phyloP scores from a whole-genome alignment of 2,888 invertebrate species.

The Dendrolimus pini region DNA sequence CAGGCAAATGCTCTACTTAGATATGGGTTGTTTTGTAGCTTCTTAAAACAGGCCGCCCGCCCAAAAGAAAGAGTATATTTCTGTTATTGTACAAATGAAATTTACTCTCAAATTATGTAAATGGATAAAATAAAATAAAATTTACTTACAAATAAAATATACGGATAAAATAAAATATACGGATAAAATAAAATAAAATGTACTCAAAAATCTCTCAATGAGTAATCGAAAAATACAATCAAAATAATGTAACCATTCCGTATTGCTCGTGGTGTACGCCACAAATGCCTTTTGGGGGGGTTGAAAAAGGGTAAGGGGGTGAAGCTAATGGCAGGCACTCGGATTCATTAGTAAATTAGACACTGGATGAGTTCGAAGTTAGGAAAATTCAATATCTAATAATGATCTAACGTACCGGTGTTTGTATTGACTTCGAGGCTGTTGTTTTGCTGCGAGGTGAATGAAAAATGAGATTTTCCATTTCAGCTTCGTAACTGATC shows the following conservation, averaged over 20 bases:
- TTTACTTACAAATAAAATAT: too few species aligned
- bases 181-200: too few species aligned
- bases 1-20: too few species aligned
- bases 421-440: neutral
- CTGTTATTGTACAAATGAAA: too few species aligned
- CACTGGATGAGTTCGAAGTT: conserved; percentile 77
- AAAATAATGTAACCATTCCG: neutral
- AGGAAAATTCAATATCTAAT: conserved; percentile 77
- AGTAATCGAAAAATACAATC: too few species aligned
- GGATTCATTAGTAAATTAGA: conserved; percentile 78
- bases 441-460: neutral
- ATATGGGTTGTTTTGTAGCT: too few species aligned
- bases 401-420: conserved; percentile 57
- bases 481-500: neutral
- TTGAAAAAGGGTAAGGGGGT: conserved; percentile 14
- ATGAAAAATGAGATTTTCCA: neutral
- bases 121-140: too few species aligned
- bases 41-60: too few species aligned
- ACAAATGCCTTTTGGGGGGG: conserved; percentile 17
- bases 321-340: conserved; percentile 70
- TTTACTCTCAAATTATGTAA: too few species aligned
- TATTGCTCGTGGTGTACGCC: neutral
- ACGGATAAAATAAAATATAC: too few species aligned
- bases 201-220: too few species aligned
- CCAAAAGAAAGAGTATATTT: too few species aligned